Evolutionary conservation across 2,797 vertebrate genomes (phyloP), one percentile per base, ranked within the genome.

Genomic region (Manis crassicaudata): DNA sequence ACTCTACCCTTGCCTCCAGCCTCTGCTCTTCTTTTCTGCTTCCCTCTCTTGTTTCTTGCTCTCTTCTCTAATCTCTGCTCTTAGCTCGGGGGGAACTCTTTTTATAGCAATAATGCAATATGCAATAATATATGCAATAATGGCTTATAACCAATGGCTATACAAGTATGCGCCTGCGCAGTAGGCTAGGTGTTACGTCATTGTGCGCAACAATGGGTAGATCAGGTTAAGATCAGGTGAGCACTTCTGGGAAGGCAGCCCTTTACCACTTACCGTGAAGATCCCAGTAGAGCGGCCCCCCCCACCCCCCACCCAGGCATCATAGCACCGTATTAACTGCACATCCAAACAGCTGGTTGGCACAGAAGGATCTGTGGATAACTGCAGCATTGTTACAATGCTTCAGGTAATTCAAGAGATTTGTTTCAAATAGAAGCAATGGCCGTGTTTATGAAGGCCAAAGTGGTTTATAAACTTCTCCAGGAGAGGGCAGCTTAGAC

Each of bases 401-500:
- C 58, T 6, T 68, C 32, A 62, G 52, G 3, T 67, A 27, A 89
- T 87, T 80, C 46, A 65, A 67, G 52, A 86, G 4, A 40, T 32
- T 63, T 77, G 16, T 72, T 94, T 60, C 56, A 70, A 20, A 52
- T 27, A 25, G 65, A 91, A 89, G 23, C 32, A 54, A 2, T 35
- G 46, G 16, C 9, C 43, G 32, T 96, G 23, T 82, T 80, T 23
- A 13, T 35, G 70, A 70, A 77, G 84, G 43, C 25, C 81, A 97
- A 88, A 94, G 91, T 96, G 72, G 60, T 96, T 96, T 96, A 83
- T 70, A 96, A 79, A 82, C n/a, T 65, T 20, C 68, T 95, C 85
- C 79, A 40, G 97, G 90, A 95, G 67, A 95, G 76, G 80, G 77
- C 76, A 93, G 63, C 68, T 97, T 96, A 88, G 72, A 96, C 97